Base-by-base conservation (phyloP, 2,888 invertebrate genomes). In the Drosophila affinis region DNA sequence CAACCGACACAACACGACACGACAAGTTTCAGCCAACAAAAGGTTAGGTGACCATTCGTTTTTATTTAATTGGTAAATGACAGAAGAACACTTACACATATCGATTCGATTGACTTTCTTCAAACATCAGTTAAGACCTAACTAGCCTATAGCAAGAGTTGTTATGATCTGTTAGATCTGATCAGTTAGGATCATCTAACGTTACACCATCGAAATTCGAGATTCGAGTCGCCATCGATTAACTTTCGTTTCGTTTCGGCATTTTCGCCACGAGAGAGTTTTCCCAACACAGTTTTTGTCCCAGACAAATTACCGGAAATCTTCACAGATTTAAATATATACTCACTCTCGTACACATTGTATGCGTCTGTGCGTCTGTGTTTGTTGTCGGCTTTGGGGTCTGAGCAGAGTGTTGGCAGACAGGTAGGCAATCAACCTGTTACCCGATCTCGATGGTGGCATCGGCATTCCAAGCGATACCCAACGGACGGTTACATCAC, bases 341-440 rank as follows among this genome's bases (percentile, higher is more conserved):
- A 45, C 27, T 29, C n/a, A 32, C 27, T 39, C 39, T 39, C 39
- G 39, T 14, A 14, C 39, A 39, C 39, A 39, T 39, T 39, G 39
- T 39, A 39, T 39, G 12, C 9, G 34, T 34, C 9, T 32, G 34
- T 12, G 39, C 39, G 14, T 39, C 2, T 4, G 39, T 24, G 58
- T 39, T 45, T 54, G 58, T n/a, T 9, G 48, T 67, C 48, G 57
- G 46, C 39, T 73, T 32, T 49, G 55, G 32, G 55, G 54, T 65
- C 59, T 24, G 51, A 62, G 32, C 62, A 74, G 77, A 74, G 55
- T 45, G 53, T 70, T 56, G 60, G 59, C 75, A 81, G 56, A 32
- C 52, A 62, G 60, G 39, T 44, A 48, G 48, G 21, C 54, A 39
- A 49, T 71, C 68, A 79, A 82, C 80, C 75, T 69, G 83, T 77